A percentile compares a stretch with the other conserved stretches of the same genome.
Conservation (phyloP, 2,888 invertebrate genomes). For the Drosophila phalerata region DNA sequence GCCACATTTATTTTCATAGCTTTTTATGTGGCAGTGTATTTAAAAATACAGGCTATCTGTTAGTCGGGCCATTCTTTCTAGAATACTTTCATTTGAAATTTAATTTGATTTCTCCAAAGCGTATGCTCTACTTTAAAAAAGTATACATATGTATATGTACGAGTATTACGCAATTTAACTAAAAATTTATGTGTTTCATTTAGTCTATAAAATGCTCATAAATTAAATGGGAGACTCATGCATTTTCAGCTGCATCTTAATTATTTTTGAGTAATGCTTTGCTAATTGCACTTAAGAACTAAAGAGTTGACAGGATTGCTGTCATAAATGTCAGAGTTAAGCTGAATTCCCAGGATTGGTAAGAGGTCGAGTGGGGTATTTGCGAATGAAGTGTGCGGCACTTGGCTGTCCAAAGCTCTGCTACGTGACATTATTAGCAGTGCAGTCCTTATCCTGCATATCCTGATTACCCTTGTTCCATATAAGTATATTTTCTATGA, state of each 20-base stretch:
- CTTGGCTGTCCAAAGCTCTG: conserved; percentile 72
- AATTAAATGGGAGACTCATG: not conserved
- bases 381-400: conserved; percentile 48
- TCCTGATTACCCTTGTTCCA: conserved; percentile 17
- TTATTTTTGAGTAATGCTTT: conserved; percentile 13
- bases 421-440: conserved; percentile 78
- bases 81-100: conserved; percentile 22
- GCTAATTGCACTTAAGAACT: conserved; percentile 38
- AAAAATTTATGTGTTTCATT: not conserved
- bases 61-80: not conserved
- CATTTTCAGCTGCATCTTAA: not conserved
- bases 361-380: conserved; percentile 1
- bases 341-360: conserved; percentile 26
- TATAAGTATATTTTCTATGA: conserved; percentile 55
- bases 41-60: not conserved
- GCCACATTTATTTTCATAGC: too few relatives aligned
- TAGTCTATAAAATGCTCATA: not conserved
- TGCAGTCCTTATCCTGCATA: conserved; percentile 61
- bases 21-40: not conserved
- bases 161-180: conserved; percentile 2
- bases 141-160: conserved; percentile 3
- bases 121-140: conserved; percentile 1
- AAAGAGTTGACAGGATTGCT: conserved; percentile 13
- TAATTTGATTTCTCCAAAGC: conserved; percentile 15
- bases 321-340: conserved; percentile 54